These are phyloP conservation scores for Wiebesia pumilae DNA, from an alignment of 1,140 invertebrate species.

Conservation along the genomic window DNA sequence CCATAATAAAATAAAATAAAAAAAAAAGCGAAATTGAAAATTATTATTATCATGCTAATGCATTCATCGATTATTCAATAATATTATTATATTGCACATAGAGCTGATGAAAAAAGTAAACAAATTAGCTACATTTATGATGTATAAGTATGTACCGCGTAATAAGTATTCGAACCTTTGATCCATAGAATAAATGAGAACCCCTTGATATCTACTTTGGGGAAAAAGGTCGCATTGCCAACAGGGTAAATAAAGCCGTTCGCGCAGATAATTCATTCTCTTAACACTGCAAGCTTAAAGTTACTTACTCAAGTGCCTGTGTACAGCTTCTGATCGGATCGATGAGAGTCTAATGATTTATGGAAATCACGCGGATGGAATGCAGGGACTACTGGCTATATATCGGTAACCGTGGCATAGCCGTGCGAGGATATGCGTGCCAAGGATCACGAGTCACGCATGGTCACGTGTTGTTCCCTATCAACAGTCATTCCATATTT, in stretches of 20 bases:
- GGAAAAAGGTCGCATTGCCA: not conserved
- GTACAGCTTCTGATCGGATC: not conserved
- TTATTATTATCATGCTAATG: too few relatives aligned
- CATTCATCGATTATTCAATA: too few relatives aligned
- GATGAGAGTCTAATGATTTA: constrained; percentile 33
- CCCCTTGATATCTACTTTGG: not conserved
- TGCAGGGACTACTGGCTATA: not conserved
- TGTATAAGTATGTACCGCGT: too few relatives aligned
- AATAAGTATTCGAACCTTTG: too few relatives aligned
- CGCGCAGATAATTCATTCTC: not conserved
- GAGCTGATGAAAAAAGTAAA: too few relatives aligned
- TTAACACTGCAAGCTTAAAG: not conserved
- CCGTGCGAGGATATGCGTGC: constrained; percentile 51
- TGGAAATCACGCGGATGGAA: constrained; percentile 34
- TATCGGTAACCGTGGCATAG: not conserved
- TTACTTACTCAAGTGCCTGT: not conserved
- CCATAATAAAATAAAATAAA: too few relatives aligned
- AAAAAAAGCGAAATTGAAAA: too few relatives aligned
- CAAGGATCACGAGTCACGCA: constrained; percentile 58
- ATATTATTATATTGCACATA: too few relatives aligned
- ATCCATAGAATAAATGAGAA: too few relatives aligned
- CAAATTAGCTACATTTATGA: too few relatives aligned
- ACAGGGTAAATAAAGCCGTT: constrained; percentile 20
- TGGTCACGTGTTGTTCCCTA: constrained; percentile 10
- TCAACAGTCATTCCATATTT: constrained; percentile 6